Base-by-base conservation (phyloP, 2,888 invertebrate genomes). In the Drosophila diplacantha region DNA sequence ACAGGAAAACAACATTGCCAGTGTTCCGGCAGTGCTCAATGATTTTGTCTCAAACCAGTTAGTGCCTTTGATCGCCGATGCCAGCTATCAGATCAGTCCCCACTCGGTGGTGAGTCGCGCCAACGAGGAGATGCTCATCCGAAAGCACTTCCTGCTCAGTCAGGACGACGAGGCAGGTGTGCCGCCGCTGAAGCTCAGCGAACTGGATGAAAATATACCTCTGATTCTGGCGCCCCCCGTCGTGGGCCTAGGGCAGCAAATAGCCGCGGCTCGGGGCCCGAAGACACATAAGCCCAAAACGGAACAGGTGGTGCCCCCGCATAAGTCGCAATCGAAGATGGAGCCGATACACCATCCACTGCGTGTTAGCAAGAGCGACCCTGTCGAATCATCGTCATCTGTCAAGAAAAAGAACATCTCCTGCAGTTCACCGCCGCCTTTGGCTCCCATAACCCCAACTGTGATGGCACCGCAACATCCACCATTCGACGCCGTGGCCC, bases 61-160 rank as follows among this genome's bases (percentile, higher is more conserved):
- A 50, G 81, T 83, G 55, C 79, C 85, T 52, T 62, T 85, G 8
- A 81, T 87, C 44, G 56, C 75, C 44, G 78, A 84, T 61, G 47
- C 61, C 14, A 77, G 38, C 37, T 70, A 80, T 16, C 68, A 71
- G 32, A 73, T 85, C 47, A 34, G 26, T 12, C 87, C 88, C 0
- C 72, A 76, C 7, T 71, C 72, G 3, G 87, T 87, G 18, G 57
- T 73, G 20, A 35, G 51, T 3, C 82, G 88, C 16, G 74, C 72
- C 44, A 80, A 66, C 3, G 87, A 87, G 55, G 83, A 81, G 49
- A 82, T 85, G 68, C 75, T 88, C 14, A 78, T 87, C 14, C 79
- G 83, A 11, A 85, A 86, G 60, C 87, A 86, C 60, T 80, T 86
- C 38, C 63, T 80, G 5, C 54, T 80, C 6, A 73, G 77, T 2